Conservation (phyloP, 2,888 invertebrate species). For the Drosophila subsilvestris region DNA sequence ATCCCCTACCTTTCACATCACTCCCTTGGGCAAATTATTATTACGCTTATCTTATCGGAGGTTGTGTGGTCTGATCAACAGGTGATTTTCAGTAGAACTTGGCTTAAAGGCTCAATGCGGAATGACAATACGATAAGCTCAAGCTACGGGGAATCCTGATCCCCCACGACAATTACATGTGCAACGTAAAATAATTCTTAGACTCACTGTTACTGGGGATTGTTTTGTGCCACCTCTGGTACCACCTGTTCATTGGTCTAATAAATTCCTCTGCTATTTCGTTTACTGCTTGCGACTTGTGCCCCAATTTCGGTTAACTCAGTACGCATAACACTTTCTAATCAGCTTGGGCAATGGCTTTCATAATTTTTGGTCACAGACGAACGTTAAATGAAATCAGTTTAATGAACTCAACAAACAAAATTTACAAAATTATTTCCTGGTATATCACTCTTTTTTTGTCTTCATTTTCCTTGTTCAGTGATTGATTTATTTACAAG, state of each 20-base stretch:
- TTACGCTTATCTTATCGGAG: not conserved
- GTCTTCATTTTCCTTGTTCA: not conserved
- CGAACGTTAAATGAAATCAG: slow-evolving; percentile 5
- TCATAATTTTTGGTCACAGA: not conserved
- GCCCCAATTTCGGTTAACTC: not conserved
- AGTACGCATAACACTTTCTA: not conserved
- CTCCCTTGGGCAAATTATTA: not conserved
- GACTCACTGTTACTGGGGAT: too few relatives aligned
- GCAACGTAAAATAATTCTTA: too few relatives aligned
- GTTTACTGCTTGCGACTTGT: not conserved
- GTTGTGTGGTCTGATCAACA: not conserved
- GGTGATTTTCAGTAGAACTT: not conserved
- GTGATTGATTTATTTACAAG: slow-evolving; percentile 25
- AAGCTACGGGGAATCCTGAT: not conserved
- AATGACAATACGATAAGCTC: not conserved
- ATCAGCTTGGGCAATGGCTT: not conserved
- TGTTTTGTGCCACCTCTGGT: not conserved
- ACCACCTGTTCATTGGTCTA: not conserved
- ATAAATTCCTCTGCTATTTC: not conserved
- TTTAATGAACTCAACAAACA: slow-evolving; percentile 23
- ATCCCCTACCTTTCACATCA: slow-evolving; percentile 1
- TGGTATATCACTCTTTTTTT: slow-evolving; percentile 11
- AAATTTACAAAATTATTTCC: not conserved
- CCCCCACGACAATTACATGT: not conserved
- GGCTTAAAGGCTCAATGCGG: too few relatives aligned